Conservation (phyloP, 53 echinoderm and acorn worm species). For the Astropecten irregularis region DNA sequence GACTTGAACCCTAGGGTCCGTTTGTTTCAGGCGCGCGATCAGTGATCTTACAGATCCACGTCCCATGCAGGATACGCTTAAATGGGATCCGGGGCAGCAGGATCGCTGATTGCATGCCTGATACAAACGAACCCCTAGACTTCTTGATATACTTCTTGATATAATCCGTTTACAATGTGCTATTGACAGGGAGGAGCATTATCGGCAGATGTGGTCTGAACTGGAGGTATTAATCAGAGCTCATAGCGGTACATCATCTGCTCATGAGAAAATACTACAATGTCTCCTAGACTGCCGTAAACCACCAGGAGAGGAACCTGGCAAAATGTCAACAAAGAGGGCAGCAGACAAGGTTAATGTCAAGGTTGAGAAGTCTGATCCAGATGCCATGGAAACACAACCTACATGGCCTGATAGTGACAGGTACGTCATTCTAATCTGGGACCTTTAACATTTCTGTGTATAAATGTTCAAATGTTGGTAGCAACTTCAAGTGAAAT, state of each 20-base stretch:
- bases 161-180: too few relatives aligned
- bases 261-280: slow-evolving; percentile 84
- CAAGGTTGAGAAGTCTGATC: slow-evolving; percentile 55
- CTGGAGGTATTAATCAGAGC: slow-evolving; percentile 77
- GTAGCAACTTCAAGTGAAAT: too few relatives aligned
- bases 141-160: too few relatives aligned
- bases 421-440: slow-evolving; percentile 2
- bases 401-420: slow-evolving; percentile 38
- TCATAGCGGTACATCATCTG: slow-evolving; percentile 71
- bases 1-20: too few relatives aligned
- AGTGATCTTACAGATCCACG: too few relatives aligned
- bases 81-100: too few relatives aligned
- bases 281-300: slow-evolving; percentile 88
- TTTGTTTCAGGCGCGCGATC: too few relatives aligned
- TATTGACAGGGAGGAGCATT: slow-evolving; percentile 94
- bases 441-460: background rate
- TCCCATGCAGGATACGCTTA: too few relatives aligned
- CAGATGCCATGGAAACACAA: slow-evolving; percentile 52
- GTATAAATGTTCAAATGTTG: too few relatives aligned
- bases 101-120: too few relatives aligned
- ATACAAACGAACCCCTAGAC: too few relatives aligned
- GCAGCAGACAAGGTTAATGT: slow-evolving; percentile 43
- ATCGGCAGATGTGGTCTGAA: slow-evolving; percentile 97
- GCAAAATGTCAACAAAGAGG: slow-evolving; percentile 62
- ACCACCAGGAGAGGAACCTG: slow-evolving; percentile 60